phyloP scores from a whole-genome alignment of 2,797 vertebrate genomes.

The Pipistrellus kuhlii region DNA sequence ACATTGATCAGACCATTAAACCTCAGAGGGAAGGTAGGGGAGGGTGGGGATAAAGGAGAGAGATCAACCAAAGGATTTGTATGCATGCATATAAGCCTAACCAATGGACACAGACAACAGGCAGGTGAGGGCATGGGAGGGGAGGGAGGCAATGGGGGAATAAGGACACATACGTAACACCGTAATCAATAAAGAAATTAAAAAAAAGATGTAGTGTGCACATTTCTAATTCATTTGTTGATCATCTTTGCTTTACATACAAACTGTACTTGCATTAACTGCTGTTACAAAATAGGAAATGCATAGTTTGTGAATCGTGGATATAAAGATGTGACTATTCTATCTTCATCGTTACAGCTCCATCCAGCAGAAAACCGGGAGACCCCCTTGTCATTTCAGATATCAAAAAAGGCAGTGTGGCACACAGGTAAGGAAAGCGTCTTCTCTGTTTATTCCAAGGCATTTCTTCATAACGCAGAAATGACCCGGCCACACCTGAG shows the following conservation, averaged over 20 bases:
- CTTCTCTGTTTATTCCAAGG: constrained; percentile 3
- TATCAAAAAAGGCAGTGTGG: constrained; percentile 99
- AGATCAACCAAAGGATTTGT: too few relatives aligned
- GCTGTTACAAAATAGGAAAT: not conserved
- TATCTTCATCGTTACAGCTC: constrained; percentile 89
- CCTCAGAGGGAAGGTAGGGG: too few relatives aligned
- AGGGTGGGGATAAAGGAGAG: too few relatives aligned
- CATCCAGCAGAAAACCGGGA: constrained; percentile 96
- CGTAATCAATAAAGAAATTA: too few relatives aligned
- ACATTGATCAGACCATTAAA: too few relatives aligned
- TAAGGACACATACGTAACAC: too few relatives aligned
- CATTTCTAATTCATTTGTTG: not conserved
- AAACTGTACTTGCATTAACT: not conserved
- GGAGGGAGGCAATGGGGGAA: too few relatives aligned
- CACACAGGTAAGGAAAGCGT: constrained; percentile 93
- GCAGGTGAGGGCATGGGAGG: too few relatives aligned
- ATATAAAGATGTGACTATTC: constrained; percentile 38
- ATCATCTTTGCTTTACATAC: not conserved
- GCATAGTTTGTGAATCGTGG: not conserved
- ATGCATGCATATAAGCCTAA: too few relatives aligned
- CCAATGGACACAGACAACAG: too few relatives aligned
- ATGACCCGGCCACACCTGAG: not conserved
- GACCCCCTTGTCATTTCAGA: constrained; percentile 99
- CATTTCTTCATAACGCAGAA: constrained; percentile 28
- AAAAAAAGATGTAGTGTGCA: not conserved